Conservation (phyloP, 2,113 vertebrate genomes). For the Urocynchramus pylzowi region DNA sequence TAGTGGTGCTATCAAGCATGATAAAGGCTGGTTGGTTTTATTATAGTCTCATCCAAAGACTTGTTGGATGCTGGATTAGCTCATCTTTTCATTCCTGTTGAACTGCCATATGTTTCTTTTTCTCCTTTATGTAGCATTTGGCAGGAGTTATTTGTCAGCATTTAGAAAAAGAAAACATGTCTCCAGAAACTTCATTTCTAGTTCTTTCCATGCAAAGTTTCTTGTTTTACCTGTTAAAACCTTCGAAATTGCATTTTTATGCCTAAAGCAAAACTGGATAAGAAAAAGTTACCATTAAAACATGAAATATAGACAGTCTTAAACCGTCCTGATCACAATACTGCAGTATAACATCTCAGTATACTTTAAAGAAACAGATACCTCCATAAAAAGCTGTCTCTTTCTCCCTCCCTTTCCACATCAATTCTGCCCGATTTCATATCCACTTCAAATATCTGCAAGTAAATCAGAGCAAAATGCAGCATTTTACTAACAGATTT, state of each 20-base stretch:
- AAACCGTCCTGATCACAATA: neutral
- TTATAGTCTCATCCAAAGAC: constrained; percentile 58
- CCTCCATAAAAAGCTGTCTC: neutral
- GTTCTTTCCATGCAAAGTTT: neutral
- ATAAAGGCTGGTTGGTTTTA: constrained; percentile 61
- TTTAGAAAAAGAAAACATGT: constrained; percentile 42
- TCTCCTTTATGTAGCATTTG: constrained; percentile 54
- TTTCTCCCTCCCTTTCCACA: neutral
- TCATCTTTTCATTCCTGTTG: constrained; percentile 63
- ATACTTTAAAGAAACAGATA: constrained; percentile 3
- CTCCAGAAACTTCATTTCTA: constrained; percentile 30
- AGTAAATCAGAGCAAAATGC: constrained; percentile 3
- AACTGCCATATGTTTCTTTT: constrained; percentile 64
- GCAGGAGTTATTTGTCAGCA: constrained; percentile 59
- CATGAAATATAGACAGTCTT: neutral
- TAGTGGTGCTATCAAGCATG: constrained; percentile 63
- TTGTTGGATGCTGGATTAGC: constrained; percentile 60
- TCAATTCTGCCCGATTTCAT: neutral
- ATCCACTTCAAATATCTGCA: constrained; percentile 23
- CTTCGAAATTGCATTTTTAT: neutral
- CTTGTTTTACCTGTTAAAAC: neutral
- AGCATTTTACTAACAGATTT: constrained; percentile 4
- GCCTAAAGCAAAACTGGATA: neutral
- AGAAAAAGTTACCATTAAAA: neutral
- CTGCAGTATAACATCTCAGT: neutral